Conservation (phyloP, 2,797 vertebrate genomes). For the Siniperca obscura region DNA sequence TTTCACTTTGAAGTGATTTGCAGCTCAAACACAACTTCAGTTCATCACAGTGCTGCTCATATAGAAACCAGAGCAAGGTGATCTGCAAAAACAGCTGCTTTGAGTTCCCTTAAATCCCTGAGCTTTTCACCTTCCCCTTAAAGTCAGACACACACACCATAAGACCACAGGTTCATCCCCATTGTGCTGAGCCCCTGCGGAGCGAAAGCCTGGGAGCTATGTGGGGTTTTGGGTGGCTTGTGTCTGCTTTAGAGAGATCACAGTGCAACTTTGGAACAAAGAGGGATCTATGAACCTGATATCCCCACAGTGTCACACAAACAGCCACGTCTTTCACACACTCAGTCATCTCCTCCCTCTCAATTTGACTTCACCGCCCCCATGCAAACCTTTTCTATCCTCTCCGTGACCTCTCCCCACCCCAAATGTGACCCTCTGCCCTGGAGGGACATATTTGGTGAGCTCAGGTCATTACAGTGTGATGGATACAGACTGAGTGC, state of each 20-base stretch:
- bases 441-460: slow-evolving; percentile 60
- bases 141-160: slow-evolving; percentile 65
- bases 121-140: slow-evolving; percentile 65
- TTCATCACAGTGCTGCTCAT: not conserved
- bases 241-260: slow-evolving; percentile 70
- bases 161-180: slow-evolving; percentile 56
- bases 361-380: slow-evolving; percentile 58
- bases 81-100: slow-evolving; percentile 75
- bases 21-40: slow-evolving; percentile 19
- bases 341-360: slow-evolving; percentile 52
- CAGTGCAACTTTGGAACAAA: slow-evolving; percentile 76
- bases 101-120: slow-evolving; percentile 64
- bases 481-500: slow-evolving; percentile 17
- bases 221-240: slow-evolving; percentile 77
- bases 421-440: slow-evolving; percentile 59
- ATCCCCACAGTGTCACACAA: slow-evolving; percentile 75
- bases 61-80: slow-evolving; percentile 47
- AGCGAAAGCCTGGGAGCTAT: slow-evolving; percentile 69
- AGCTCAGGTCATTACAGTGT: slow-evolving; percentile 55
- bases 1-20: slow-evolving; percentile 35
- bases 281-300: slow-evolving; percentile 79
- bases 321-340: slow-evolving; percentile 72
- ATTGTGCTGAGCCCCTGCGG: slow-evolving; percentile 67
- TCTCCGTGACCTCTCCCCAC: not conserved
- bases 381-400: slow-evolving; percentile 43